Evolutionary conservation across 2,888 invertebrate species (phyloP).

Genomic region (Rhogogaster chlorosoma): DNA sequence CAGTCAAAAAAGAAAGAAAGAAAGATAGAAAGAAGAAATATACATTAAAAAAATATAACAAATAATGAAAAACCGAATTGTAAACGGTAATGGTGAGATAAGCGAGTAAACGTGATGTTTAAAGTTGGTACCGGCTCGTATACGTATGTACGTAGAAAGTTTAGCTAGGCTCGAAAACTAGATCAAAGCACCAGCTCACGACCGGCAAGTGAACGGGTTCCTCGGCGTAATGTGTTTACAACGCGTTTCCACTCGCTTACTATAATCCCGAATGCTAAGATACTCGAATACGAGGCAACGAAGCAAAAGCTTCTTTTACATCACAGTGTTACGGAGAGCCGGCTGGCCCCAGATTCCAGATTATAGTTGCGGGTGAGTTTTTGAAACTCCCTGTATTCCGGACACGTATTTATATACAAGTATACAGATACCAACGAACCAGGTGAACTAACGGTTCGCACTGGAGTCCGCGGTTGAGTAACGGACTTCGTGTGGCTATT

Average conservation of each 20-base stretch:
- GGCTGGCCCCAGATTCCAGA: background rate
- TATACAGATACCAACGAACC: conserved; percentile 57
- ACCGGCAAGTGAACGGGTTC: conserved; percentile 40
- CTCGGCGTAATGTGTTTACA: background rate
- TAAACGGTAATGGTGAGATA: background rate
- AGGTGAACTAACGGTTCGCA: conserved; percentile 76
- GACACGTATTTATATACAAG: conserved; percentile 61
- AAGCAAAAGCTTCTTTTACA: conserved; percentile 9
- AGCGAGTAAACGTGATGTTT: background rate
- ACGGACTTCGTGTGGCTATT: conserved; percentile 67
- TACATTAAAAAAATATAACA: background rate
- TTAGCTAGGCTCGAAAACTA: conserved; percentile 31
- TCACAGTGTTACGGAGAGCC: background rate
- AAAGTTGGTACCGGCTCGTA: background rate
- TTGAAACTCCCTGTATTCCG: conserved; percentile 68
- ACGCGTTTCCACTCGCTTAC: background rate
- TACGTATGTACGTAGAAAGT: conserved; percentile 35
- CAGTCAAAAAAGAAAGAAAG: background rate
- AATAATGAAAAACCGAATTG: background rate
- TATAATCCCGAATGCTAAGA: background rate
- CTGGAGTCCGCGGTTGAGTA: conserved; percentile 74
- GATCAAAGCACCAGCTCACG: conserved; percentile 34
- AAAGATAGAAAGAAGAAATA: background rate
- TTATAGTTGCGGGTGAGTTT: background rate
- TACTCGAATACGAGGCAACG: background rate